phyloP scores from a whole-genome alignment of 2,888 invertebrate species.

The Rotaria sp. region DNA sequence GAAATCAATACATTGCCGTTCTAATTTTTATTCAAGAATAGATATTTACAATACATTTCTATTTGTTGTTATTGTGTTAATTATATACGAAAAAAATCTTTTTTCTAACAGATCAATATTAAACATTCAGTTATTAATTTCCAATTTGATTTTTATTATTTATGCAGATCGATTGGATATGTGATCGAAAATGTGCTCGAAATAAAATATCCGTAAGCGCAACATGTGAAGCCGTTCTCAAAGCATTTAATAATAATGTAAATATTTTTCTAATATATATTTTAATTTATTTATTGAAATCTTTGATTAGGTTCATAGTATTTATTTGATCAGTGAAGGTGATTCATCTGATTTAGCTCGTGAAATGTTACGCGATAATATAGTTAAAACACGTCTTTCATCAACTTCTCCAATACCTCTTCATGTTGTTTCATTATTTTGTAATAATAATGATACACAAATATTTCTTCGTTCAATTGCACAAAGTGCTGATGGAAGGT shows the following conservation, averaged over 20 bases:
- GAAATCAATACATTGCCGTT: no score
- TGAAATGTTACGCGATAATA: constrained; percentile 52
- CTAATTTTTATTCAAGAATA: no score
- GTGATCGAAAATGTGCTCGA: constrained; percentile 47
- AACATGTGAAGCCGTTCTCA: constrained; percentile 51
- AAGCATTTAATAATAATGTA: constrained; percentile 47
- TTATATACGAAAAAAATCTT: neutral
- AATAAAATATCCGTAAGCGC: constrained; percentile 48
- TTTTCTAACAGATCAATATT: no score
- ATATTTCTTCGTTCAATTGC: constrained; percentile 49
- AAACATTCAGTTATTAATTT: no score
- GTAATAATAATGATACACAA: constrained; percentile 49
- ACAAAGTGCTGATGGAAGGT: constrained; percentile 49
- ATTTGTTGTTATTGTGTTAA: neutral
- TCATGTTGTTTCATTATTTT: constrained; percentile 53
- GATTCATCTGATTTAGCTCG: constrained; percentile 48
- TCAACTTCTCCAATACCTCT: constrained; percentile 46
- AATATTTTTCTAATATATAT: neutral
- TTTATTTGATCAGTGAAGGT: constrained; percentile 54
- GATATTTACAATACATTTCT: no score
- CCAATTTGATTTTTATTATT: neutral
- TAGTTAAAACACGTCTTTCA: constrained; percentile 30
- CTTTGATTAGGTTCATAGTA: constrained; percentile 50
- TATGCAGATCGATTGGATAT: constrained; percentile 48
- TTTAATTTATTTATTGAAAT: no score